Evolutionary conservation across 2,888 invertebrate genomes (phyloP).

Genomic region (Lathronympha strigana): DNA sequence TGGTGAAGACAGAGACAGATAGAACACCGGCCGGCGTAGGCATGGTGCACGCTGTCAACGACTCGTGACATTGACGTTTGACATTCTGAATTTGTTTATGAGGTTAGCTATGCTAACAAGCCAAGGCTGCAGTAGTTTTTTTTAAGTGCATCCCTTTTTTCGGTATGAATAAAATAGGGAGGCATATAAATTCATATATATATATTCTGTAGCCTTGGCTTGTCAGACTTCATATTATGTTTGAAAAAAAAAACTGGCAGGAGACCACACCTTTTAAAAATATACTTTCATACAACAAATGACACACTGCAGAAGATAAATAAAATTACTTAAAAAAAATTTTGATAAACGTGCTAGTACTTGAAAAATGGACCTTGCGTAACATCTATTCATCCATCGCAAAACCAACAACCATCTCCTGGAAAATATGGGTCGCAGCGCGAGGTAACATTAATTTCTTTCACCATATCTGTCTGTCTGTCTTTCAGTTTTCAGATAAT

Average conservation of each 20-base stretch:
- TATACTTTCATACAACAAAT: neutral
- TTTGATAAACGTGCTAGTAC: neutral
- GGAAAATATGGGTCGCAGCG: constrained; percentile 44
- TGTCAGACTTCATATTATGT: no score
- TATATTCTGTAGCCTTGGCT: no score
- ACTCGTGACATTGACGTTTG: constrained; percentile 36
- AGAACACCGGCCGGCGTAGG: constrained; percentile 30
- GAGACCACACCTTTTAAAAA: no score
- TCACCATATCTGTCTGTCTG: no score
- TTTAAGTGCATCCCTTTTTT: no score
- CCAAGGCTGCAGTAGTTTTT: no score
- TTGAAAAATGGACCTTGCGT: constrained; percentile 25
- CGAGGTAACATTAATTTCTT: no score
- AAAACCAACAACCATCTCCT: constrained; percentile 3
- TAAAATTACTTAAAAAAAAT: neutral
- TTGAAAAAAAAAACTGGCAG: no score
- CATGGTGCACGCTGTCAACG: neutral
- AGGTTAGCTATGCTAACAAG: constrained; percentile 1
- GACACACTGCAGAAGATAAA: neutral
- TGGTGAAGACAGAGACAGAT: constrained; percentile 37
- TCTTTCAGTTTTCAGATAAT: no score
- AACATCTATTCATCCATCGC: constrained; percentile 4
- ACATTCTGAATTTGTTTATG: constrained; percentile 18
- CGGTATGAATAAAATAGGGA: no score
- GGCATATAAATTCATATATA: no score